Evolutionary conservation across 2,113 vertebrate genomes (phyloP), one percentile per base, ranked within the genome.

Genomic region (Trogon melanurus): DNA sequence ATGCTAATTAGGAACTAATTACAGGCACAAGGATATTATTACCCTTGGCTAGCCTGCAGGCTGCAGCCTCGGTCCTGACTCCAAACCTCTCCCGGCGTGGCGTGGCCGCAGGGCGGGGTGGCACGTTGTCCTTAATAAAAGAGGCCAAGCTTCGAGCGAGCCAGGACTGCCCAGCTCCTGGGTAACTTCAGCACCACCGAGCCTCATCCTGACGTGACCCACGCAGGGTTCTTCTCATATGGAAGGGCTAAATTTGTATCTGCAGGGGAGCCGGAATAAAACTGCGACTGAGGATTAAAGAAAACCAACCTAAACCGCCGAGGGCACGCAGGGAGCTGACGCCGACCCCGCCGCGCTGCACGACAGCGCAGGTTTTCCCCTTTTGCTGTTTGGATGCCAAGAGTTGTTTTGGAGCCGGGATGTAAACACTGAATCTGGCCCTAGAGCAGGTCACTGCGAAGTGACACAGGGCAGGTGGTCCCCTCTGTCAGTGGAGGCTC

Each of bases 1-100:
- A 67, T 66, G 74, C 78, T 95, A 93, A 94, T 96, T 79, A 94
- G 92, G 71, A 81, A 45, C 66, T 95, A 96, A 96, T 96, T 83
- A 78, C 1, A 1, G 54, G 58, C 74, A 66, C 54, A 36, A 58
- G 56, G 50, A 44, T 78, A 81, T 41, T 81, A 67, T 75, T 85
- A 73, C 78, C 82, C 84, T 82, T 34, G 45, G 89, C 83, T 41
- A 44, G 67, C 38, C 76, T 41, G 66, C 34, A 48, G 45, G 58
- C 85, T 78, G 62, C 82, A 60, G 60, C 78, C 44, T 23, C 3
- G 3, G n/a, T 32, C 47, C 53, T 3, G 23, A 13, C 41, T 38
- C 61, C 88, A 18, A 57, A 32, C 3, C 32, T 25, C 50, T 38
- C 23, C 56, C 45, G 4, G n/a, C 20, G 41, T 6, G 0, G 38